Conservation (phyloP, 2,888 invertebrate species). For the Spicauda simplicius region DNA sequence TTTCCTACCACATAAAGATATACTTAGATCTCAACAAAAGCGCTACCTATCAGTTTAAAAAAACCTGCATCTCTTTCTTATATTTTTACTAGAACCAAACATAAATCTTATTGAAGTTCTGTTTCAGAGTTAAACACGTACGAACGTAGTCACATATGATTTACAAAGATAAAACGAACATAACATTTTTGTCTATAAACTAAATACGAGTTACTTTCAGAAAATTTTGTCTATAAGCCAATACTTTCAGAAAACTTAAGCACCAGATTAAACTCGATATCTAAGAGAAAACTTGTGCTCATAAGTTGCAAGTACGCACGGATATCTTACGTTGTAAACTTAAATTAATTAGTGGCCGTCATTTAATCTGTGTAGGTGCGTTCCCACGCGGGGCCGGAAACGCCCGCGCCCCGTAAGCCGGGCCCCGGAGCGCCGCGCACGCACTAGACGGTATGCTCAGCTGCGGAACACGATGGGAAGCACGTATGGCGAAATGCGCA, state of each 20-base stretch:
- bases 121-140: no score
- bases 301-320: constrained; percentile 46
- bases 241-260: not conserved
- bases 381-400: constrained; percentile 83
- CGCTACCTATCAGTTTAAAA: no score
- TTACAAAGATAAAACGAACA: no score
- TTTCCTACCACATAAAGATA: no score
- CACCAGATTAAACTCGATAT: not conserved
- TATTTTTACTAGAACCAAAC: no score
- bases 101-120: no score
- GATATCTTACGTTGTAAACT: constrained; percentile 64
- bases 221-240: not conserved
- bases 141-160: no score
- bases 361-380: constrained; percentile 79
- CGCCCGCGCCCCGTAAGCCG: constrained; percentile 68
- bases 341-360: constrained; percentile 81
- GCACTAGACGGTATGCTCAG: constrained; percentile 62
- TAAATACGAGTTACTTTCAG: not conserved
- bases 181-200: no score
- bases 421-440: constrained; percentile 74
- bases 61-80: no score
- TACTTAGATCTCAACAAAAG: no score
- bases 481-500: constrained; percentile 73
- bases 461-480: constrained; percentile 67
- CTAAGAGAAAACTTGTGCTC: constrained; percentile 10